Conservation (phyloP, 2,888 invertebrate species). For the Netelia inedita region DNA sequence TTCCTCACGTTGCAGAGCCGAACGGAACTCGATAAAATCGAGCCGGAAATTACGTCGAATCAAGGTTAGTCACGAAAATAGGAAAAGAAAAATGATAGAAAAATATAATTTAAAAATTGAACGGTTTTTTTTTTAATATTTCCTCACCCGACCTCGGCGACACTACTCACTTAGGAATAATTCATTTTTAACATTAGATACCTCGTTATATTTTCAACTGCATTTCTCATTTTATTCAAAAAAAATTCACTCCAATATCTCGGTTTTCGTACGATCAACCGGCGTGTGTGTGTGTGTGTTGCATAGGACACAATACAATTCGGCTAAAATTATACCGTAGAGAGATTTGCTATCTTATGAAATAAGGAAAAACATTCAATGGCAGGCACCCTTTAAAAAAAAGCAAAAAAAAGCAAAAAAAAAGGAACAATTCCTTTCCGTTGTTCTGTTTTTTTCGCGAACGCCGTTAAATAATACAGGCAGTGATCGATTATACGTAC, state of each 20-base stretch:
- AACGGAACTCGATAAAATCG: conserved; percentile 70
- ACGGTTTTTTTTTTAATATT: background rate
- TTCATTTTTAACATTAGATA: background rate
- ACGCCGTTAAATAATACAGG: background rate
- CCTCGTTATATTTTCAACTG: conserved; percentile 5
- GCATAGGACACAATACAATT: conserved; percentile 27
- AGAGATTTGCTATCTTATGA: conserved; percentile 29
- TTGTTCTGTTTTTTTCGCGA: background rate
- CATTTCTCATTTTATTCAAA: conserved; percentile 23
- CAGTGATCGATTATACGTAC: too few species aligned
- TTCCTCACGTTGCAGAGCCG: conserved; percentile 56
- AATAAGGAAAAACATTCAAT: conserved; percentile 32
- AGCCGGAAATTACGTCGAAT: conserved; percentile 60
- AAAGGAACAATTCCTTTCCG: background rate
- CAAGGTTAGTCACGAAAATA: conserved; percentile 58
- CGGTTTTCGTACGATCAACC: conserved; percentile 5
- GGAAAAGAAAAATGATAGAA: conserved; percentile 54
- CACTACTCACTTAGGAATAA: background rate
- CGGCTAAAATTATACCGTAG: conserved; percentile 35
- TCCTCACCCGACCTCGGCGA: background rate
- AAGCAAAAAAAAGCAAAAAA: background rate
- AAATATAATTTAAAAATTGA: conserved; percentile 29
- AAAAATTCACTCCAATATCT: background rate
- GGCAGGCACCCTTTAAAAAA: conserved; percentile 43
- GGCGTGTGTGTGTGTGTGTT: conserved; percentile 8